phyloP scores from a whole-genome alignment of 2,113 vertebrate species.

The Struthidea cinerea region DNA sequence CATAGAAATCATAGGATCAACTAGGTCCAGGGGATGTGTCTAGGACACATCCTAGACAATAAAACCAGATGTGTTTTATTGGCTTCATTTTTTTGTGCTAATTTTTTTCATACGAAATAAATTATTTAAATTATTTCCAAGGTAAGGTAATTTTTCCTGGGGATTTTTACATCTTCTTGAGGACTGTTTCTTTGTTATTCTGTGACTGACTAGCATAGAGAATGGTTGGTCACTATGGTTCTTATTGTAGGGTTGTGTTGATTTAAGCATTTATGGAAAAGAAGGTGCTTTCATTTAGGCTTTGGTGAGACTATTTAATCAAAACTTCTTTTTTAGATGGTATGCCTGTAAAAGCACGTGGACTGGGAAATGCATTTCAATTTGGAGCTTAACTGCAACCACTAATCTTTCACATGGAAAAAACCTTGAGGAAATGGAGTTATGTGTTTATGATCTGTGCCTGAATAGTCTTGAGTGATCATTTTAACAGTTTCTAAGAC shows the following conservation, averaged over 20 bases:
- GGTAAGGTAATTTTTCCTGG: slow-evolving; percentile 56
- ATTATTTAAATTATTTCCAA: slow-evolving; percentile 79
- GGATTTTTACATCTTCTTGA: slow-evolving; percentile 52
- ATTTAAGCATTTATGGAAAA: slow-evolving; percentile 17
- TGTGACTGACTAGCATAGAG: background rate
- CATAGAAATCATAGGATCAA: background rate
- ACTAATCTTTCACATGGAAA: background rate
- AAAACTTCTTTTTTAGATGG: background rate
- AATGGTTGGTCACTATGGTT: background rate
- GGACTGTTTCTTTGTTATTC: slow-evolving; percentile 29
- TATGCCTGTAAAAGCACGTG: background rate
- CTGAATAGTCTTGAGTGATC: slow-evolving; percentile 66
- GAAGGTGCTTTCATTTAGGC: slow-evolving; percentile 1
- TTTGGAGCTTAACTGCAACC: slow-evolving; percentile 29
- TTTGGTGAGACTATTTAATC: slow-evolving; percentile 50
- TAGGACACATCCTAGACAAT: background rate
- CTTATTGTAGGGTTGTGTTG: background rate
- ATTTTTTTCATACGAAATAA: slow-evolving; percentile 61
- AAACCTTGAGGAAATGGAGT: slow-evolving; percentile 17
- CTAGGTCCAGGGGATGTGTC: background rate
- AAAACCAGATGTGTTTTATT: background rate
- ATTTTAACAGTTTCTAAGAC: slow-evolving; percentile 62
- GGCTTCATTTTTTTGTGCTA: background rate
- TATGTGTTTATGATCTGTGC: slow-evolving; percentile 65
- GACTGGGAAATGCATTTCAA: slow-evolving; percentile 11